phyloP scores from a whole-genome alignment of 2,888 invertebrate genomes.

The Deilephila elpenor region DNA sequence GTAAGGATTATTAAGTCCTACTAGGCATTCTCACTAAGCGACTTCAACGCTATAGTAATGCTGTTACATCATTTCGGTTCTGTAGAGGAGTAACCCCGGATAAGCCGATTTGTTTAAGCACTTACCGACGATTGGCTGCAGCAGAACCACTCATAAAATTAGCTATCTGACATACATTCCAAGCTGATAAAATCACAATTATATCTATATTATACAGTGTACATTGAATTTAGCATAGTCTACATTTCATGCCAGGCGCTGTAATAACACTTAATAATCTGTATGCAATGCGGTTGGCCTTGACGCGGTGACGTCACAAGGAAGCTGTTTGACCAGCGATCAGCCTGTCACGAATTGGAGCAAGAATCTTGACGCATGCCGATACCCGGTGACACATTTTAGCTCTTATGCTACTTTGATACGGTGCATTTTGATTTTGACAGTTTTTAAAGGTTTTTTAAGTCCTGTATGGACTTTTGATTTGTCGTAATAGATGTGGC shows the following conservation, averaged over 20 bases:
- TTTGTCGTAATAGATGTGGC: too few relatives aligned
- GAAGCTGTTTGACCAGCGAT: conserved; percentile 59
- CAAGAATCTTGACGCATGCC: conserved; percentile 43
- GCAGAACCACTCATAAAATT: background rate
- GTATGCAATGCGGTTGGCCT: conserved; percentile 58
- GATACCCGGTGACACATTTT: conserved; percentile 31
- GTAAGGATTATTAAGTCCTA: too few relatives aligned
- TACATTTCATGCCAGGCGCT: conserved; percentile 28
- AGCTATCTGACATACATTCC: background rate
- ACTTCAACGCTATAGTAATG: too few relatives aligned
- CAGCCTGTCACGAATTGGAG: conserved; percentile 56
- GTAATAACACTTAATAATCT: conserved; percentile 43
- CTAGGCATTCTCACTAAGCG: too few relatives aligned
- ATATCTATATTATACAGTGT: conserved; percentile 18
- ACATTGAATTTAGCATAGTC: conserved; percentile 22
- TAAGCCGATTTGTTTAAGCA: too few relatives aligned
- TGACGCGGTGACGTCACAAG: conserved; percentile 59
- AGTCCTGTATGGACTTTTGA: background rate
- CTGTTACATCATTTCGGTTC: too few relatives aligned
- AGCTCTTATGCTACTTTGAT: conserved; percentile 3
- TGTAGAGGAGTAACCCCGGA: too few relatives aligned
- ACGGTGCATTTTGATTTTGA: conserved; percentile 20
- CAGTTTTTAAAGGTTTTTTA: background rate
- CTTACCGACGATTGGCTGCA: too few relatives aligned
- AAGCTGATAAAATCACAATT: background rate